Conservation (phyloP, 2,797 vertebrate genomes). For the Calcarius lapponicus region DNA sequence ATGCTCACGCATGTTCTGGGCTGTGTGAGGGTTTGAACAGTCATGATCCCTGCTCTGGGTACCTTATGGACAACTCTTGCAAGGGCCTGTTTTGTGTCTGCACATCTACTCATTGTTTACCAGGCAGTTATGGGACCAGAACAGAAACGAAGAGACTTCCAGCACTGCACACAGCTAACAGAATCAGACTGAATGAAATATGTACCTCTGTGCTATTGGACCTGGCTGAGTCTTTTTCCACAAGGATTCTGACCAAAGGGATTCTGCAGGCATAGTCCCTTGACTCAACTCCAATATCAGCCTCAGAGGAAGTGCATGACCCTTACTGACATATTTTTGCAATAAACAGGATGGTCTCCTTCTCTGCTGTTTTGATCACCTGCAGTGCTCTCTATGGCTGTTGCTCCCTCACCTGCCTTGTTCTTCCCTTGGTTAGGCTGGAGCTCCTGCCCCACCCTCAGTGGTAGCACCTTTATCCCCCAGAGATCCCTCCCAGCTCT, state of each 20-base stretch:
- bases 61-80: slow-evolving; percentile 28
- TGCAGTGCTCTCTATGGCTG: not conserved
- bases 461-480: not conserved
- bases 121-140: slow-evolving; percentile 34
- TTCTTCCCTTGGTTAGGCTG: not conserved
- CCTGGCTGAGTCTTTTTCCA: not conserved
- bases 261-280: not conserved
- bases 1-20: not conserved
- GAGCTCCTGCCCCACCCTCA: not conserved
- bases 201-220: not conserved
- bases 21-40: not conserved
- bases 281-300: not conserved
- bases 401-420: not conserved
- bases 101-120: slow-evolving; percentile 41
- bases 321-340: not conserved
- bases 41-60: not conserved
- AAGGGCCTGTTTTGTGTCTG: not conserved
- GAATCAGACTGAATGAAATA: not conserved
- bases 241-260: not conserved
- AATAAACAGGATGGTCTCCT: not conserved
- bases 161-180: slow-evolving; percentile 3
- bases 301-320: not conserved
- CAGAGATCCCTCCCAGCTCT: not conserved
- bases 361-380: not conserved
- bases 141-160: slow-evolving; percentile 5